Conservation (phyloP, 2,888 invertebrate species). For the Synergus umbraculus region DNA sequence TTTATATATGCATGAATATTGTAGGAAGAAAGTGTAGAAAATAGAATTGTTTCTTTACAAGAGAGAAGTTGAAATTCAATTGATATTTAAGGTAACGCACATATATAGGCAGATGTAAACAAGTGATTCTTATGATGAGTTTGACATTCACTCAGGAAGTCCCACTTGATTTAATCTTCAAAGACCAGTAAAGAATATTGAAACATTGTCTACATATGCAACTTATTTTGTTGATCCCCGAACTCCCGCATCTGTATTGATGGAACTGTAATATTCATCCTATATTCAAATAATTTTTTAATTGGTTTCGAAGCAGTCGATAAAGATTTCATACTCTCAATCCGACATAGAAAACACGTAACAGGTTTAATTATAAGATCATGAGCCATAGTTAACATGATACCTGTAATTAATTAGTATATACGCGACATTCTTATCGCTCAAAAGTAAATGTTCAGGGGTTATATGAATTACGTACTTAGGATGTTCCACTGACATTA, state of each 20-base stretch:
- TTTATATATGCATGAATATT: not conserved
- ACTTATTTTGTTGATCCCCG: too few species aligned
- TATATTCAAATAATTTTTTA: not conserved
- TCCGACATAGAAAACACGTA: not conserved
- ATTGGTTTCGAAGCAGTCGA: not conserved
- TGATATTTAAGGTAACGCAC: too few species aligned
- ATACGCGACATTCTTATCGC: conserved; percentile 13
- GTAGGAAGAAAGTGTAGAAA: not conserved
- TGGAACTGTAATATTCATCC: not conserved
- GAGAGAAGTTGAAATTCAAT: not conserved
- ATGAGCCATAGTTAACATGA: not conserved
- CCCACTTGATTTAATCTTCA: too few species aligned
- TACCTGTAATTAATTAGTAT: conserved; percentile 29
- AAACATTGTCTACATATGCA: too few species aligned
- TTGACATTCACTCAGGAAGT: too few species aligned
- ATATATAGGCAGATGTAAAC: too few species aligned
- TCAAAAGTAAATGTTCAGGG: not conserved
- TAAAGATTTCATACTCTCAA: not conserved
- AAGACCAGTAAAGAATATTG: too few species aligned
- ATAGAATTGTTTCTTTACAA: not conserved
- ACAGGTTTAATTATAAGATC: not conserved
- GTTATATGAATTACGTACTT: not conserved
- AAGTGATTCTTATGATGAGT: too few species aligned
- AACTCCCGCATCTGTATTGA: not conserved
- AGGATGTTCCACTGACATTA: not conserved